Evolutionary conservation across 2,888 invertebrate genomes (phyloP).

Genomic region (Euclidia mi): DNA sequence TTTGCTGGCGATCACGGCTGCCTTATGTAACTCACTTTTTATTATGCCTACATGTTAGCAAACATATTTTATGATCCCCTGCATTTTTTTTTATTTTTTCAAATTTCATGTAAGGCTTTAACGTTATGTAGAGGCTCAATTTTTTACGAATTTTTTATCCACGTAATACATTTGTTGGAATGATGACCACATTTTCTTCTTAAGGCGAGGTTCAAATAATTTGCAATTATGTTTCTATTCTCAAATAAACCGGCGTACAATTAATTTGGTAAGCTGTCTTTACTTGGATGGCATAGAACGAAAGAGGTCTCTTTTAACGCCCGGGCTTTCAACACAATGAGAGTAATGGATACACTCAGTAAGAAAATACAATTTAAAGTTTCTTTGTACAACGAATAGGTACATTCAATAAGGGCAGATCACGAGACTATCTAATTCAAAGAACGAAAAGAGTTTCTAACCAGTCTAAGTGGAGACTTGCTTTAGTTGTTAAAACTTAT

Average conservation of each 20-base stretch:
- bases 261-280: slow-evolving; percentile 55
- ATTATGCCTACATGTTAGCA: slow-evolving; percentile 45
- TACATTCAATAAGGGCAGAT: slow-evolving; percentile 48
- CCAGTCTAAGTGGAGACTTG: not conserved
- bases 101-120: not conserved
- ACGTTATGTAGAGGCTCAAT: too few species aligned
- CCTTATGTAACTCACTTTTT: slow-evolving; percentile 53
- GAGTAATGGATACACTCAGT: slow-evolving; percentile 51
- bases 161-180: too few species aligned
- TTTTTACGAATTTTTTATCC: too few species aligned
- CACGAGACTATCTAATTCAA: slow-evolving; percentile 35
- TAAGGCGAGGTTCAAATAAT: slow-evolving; percentile 2
- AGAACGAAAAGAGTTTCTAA: slow-evolving; percentile 13
- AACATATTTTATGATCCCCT: slow-evolving; percentile 39
- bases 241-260: slow-evolving; percentile 48
- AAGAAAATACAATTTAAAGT: slow-evolving; percentile 59
- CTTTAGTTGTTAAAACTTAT: slow-evolving; percentile 1
- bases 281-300: slow-evolving; percentile 43
- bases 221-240: slow-evolving; percentile 30
- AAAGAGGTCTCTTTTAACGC: slow-evolving; percentile 50
- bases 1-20: slow-evolving; percentile 62
- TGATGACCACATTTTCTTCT: not conserved
- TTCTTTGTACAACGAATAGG: slow-evolving; percentile 51
- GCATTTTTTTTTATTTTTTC: slow-evolving; percentile 10
- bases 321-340: slow-evolving; percentile 52